These are phyloP conservation scores for Augochlorella aurata DNA, from an alignment of 2,888 invertebrate genomes.

Conservation along the genomic window DNA sequence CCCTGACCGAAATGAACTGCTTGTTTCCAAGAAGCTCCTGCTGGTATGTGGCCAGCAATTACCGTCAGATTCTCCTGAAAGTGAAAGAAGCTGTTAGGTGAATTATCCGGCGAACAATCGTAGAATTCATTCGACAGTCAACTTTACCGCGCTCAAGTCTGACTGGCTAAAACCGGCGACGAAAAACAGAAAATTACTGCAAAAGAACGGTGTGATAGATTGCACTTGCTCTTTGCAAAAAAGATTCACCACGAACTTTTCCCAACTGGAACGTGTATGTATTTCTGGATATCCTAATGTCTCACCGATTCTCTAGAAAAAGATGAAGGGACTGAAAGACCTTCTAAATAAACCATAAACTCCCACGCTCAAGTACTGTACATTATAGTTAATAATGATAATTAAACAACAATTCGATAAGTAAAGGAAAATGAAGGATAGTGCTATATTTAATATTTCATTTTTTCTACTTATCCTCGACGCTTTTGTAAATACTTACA, in stretches of 20 bases:
- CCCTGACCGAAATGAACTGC: conserved; percentile 79
- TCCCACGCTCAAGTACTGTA: too few species aligned
- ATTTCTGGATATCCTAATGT: conserved; percentile 79
- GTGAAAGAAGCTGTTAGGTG: background rate
- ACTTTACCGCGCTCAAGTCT: conserved; percentile 68
- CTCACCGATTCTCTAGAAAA: conserved; percentile 77
- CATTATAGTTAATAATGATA: too few species aligned
- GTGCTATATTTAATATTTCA: too few species aligned
- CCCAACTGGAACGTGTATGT: conserved; percentile 76
- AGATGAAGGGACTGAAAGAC: background rate
- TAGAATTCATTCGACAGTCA: background rate
- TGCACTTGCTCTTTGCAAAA: conserved; percentile 70
- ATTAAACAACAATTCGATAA: too few species aligned
- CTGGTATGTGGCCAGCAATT: conserved; percentile 77
- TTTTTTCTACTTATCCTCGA: too few species aligned
- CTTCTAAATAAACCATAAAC: background rate
- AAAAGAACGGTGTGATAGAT: conserved; percentile 73
- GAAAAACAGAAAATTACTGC: conserved; percentile 74
- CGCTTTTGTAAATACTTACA: too few species aligned
- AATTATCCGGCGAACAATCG: background rate
- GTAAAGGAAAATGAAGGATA: too few species aligned
- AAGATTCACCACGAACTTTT: conserved; percentile 75
- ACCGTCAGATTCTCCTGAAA: conserved; percentile 74
- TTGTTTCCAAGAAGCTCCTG: conserved; percentile 80
- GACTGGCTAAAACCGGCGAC: conserved; percentile 72